Base-by-base conservation (phyloP, 1,140 invertebrate species). In the Mercenaria mercenaria region DNA sequence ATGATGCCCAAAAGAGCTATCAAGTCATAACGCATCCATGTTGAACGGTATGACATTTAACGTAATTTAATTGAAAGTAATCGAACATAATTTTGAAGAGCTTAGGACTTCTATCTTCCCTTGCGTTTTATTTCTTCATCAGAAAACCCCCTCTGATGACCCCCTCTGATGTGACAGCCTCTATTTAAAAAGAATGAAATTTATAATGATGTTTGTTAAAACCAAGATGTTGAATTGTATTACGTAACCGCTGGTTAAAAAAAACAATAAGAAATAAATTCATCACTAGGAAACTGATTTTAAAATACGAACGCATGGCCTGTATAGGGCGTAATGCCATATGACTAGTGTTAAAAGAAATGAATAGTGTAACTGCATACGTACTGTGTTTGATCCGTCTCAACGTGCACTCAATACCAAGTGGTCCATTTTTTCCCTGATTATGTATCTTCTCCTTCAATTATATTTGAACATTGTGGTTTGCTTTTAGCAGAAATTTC, bases 121-220 rank as follows among this genome's bases (percentile, higher is more conserved):
- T 52, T 50, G 1, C 47, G 13, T 52, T 79, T 79, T 8, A 79
- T 79, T 6, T 29, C 20, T 52, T 79, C 76, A 1, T 79, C 50
- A 20, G 43, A 34, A 79, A 52, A 79, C 6, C n/a, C 76, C 41
- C 3, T 32, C 8, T 20, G 3, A 50, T n/a, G n/a, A n/a, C n/a
- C n/a, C 8, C 37, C 10, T 43, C 47, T 13, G 26, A 32, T 11
- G 76, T 79, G 6, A 47, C 76, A 2, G 76, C 76, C 23, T 47
- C 76, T 4, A 79, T 79, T 13, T 47, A 1, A 23, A 79, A 79
- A 4, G 76, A 79, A 79, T 79, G 43, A 15, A 47, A 79, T 79
- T 79, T 79, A 41, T 50, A 79, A 2, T 32, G 6, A 1, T 50
- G n/a, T 32, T 29, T 11, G 23, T 79, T 34, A 79, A 8, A 52